phyloP scores from a whole-genome alignment of 2,888 invertebrate genomes.

The Antheraea yamamai region DNA sequence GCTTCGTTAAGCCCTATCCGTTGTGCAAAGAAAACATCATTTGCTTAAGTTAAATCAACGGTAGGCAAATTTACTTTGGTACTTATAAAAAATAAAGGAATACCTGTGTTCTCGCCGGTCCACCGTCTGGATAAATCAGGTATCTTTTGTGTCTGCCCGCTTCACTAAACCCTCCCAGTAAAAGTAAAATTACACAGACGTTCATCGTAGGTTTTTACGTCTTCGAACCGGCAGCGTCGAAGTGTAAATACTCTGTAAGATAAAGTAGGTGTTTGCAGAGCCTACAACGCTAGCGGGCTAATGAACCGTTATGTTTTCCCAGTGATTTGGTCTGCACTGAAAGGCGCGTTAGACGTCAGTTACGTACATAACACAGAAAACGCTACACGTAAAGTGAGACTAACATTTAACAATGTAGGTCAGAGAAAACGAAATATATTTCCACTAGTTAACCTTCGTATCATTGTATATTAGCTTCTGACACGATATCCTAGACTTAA shows the following conservation, averaged over 20 bases:
- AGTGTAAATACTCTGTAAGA: conserved; percentile 65
- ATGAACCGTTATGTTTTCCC: conserved; percentile 81
- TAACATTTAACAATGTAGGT: conserved; percentile 5
- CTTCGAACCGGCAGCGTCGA: conserved; percentile 48
- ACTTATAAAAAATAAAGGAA: conserved; percentile 25
- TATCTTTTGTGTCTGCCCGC: conserved; percentile 74
- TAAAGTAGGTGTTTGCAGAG: conserved; percentile 72
- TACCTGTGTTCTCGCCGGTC: conserved; percentile 84
- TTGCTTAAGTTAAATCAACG: conserved; percentile 70
- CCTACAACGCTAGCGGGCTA: conserved; percentile 60
- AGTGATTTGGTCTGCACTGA: conserved; percentile 62
- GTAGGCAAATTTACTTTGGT: conserved; percentile 58
- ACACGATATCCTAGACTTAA: background rate
- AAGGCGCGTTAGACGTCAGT: conserved; percentile 16
- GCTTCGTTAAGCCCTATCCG: conserved; percentile 74
- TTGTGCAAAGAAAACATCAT: conserved; percentile 74
- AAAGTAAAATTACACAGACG: conserved; percentile 61
- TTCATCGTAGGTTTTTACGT: conserved; percentile 49
- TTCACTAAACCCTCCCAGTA: conserved; percentile 50
- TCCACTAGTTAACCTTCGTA: background rate
- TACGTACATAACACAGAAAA: background rate
- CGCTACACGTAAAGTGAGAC: background rate
- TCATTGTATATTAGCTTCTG: background rate
- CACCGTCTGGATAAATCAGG: conserved; percentile 82
- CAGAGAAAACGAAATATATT: background rate